Conservation (phyloP, 2,888 invertebrate genomes). For the Galerucella nymphaeae region DNA sequence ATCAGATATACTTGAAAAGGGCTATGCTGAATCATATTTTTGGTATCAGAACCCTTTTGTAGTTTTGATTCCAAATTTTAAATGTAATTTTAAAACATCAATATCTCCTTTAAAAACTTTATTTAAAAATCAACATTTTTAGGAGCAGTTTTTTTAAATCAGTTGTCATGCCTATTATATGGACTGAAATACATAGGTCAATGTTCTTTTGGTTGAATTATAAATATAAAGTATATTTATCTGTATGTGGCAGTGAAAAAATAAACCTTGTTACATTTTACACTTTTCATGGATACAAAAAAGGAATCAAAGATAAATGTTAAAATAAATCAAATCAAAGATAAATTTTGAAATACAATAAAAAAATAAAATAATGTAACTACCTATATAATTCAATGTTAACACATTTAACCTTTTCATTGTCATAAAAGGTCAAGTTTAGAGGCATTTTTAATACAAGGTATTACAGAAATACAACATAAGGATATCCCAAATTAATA, state of each 20-base stretch:
- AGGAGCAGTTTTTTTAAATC: too few relatives aligned
- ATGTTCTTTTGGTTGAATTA: too few relatives aligned
- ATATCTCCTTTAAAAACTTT: too few relatives aligned
- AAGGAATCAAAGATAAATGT: not conserved
- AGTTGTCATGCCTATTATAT: too few relatives aligned
- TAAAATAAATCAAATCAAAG: not conserved
- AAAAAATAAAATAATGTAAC: not conserved
- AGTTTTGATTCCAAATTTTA: too few relatives aligned
- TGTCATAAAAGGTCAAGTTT: conserved; percentile 10
- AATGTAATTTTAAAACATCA: too few relatives aligned
- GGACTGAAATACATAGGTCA: too few relatives aligned
- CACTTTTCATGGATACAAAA: not conserved
- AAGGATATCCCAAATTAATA: not conserved
- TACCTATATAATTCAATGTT: not conserved
- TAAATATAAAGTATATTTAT: too few relatives aligned
- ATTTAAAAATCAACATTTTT: too few relatives aligned
- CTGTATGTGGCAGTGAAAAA: not conserved
- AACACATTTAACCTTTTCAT: conserved; percentile 4
- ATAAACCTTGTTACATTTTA: not conserved
- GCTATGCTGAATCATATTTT: too few relatives aligned
- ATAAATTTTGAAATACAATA: not conserved
- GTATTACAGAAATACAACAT: not conserved
- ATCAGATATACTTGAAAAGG: too few relatives aligned
- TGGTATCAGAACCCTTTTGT: too few relatives aligned
- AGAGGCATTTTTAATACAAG: not conserved